phyloP scores from a whole-genome alignment of 92 coral and sea anemone genomes.

The Paragorgia papillata region DNA sequence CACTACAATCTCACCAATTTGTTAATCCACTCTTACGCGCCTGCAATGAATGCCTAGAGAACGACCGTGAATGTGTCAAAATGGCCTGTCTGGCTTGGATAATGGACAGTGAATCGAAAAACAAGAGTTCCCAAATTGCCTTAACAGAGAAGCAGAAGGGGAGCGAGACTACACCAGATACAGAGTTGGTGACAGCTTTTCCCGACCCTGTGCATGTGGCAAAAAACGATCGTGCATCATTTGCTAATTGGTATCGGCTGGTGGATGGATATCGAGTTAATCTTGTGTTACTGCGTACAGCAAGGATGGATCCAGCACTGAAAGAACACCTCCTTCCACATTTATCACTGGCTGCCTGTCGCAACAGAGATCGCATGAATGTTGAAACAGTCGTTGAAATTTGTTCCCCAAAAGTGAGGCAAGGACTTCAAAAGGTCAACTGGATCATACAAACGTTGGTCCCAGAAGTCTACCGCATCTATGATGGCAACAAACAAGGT shows the following conservation, averaged over 20 bases:
- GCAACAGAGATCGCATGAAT: slow-evolving; percentile 55
- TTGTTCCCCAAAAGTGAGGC: slow-evolving; percentile 52
- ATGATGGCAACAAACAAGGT: slow-evolving; percentile 53
- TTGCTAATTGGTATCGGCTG: slow-evolving; percentile 59
- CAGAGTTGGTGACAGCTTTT: slow-evolving; percentile 32
- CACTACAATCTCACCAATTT: slow-evolving; percentile 48
- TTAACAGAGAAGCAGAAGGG: slow-evolving; percentile 30
- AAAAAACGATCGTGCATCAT: slow-evolving; percentile 56
- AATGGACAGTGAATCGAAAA: slow-evolving; percentile 57
- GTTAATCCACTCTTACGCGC: slow-evolving; percentile 56
- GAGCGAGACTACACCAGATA: slow-evolving; percentile 1
- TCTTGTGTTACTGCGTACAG: slow-evolving; percentile 59
- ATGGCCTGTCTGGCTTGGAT: slow-evolving; percentile 54
- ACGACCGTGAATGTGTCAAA: slow-evolving; percentile 52
- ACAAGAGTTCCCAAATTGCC: slow-evolving; percentile 51
- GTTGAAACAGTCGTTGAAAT: slow-evolving; percentile 57
- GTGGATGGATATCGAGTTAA: slow-evolving; percentile 60
- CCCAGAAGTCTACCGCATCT: slow-evolving; percentile 57
- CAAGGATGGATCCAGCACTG: slow-evolving; percentile 54
- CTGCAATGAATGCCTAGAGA: slow-evolving; percentile 39
- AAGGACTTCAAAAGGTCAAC: slow-evolving; percentile 48
- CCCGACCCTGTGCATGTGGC: slow-evolving; percentile 60
- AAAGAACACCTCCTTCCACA: slow-evolving; percentile 54
- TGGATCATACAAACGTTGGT: slow-evolving; percentile 49
- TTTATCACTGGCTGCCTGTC: slow-evolving; percentile 63